These are phyloP conservation scores for Periplaneta americana DNA, from an alignment of 1,140 invertebrate species.

Conservation along the genomic window DNA sequence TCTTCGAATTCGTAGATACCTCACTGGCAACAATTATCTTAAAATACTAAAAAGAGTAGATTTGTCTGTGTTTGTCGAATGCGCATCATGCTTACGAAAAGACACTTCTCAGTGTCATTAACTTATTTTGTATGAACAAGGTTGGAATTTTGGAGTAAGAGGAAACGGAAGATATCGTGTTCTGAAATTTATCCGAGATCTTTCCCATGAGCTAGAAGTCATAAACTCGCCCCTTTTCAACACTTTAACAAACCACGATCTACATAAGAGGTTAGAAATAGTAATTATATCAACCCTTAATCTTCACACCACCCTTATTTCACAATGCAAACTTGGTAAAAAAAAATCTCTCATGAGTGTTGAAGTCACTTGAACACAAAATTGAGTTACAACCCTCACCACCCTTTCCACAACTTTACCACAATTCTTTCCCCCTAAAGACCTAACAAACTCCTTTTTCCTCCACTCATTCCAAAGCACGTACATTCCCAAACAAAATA, in stretches of 20 bases:
- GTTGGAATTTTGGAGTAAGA: too few relatives aligned
- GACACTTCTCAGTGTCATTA: too few relatives aligned
- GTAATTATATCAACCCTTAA: neutral
- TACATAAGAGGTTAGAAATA: neutral
- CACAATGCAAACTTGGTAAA: neutral
- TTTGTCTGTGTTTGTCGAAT: too few relatives aligned
- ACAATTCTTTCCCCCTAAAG: neutral
- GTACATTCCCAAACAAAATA: neutral
- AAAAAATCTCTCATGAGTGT: neutral
- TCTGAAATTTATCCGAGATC: too few relatives aligned
- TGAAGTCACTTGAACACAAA: neutral
- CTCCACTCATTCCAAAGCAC: neutral
- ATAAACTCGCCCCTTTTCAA: neutral
- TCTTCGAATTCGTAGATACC: too few relatives aligned
- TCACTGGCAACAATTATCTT: too few relatives aligned
- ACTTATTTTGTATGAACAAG: too few relatives aligned
- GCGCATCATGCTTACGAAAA: too few relatives aligned
- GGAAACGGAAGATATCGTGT: too few relatives aligned
- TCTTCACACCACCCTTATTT: neutral
- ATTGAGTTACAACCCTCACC: neutral
- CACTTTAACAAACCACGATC: neutral
- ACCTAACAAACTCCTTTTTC: neutral
- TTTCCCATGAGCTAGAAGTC: neutral
- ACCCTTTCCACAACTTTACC: too few relatives aligned
- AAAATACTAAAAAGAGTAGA: too few relatives aligned